Evolutionary conservation across 2,888 invertebrate genomes (phyloP).

Genomic region (Drosophila siamana): DNA sequence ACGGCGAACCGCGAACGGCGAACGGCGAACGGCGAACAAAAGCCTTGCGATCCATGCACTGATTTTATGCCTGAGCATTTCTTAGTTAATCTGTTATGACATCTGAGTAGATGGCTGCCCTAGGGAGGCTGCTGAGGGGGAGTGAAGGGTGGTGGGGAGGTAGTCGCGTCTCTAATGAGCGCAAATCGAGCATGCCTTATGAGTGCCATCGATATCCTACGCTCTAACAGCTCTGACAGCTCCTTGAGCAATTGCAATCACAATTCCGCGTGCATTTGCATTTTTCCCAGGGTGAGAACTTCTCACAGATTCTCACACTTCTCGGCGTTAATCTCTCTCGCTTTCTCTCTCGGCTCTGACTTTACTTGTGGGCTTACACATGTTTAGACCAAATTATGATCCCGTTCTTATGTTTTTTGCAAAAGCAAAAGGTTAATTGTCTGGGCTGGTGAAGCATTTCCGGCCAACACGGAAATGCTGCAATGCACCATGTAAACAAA

Average conservation of each 20-base stretch:
- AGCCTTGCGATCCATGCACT: constrained; percentile 8
- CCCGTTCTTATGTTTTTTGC: constrained; percentile 44
- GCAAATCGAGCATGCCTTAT: constrained; percentile 75
- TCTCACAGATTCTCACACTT: constrained; percentile 70
- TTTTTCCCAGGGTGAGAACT: constrained; percentile 61
- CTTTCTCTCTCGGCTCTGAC: constrained; percentile 25
- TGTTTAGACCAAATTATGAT: constrained; percentile 56
- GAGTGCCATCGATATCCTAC: constrained; percentile 76
- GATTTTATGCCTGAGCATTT: constrained; percentile 49
- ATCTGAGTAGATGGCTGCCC: constrained; percentile 70
- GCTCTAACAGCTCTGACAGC: constrained; percentile 75
- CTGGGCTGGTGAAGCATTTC: constrained; percentile 36
- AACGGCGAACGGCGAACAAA: constrained; percentile 8
- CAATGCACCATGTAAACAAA: constrained; percentile 45
- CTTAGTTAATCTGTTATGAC: constrained; percentile 78
- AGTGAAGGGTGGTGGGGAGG: background rate
- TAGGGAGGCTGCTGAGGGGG: background rate
- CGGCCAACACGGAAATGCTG: constrained; percentile 54
- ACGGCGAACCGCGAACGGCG: too few species aligned
- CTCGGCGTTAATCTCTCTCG: constrained; percentile 2
- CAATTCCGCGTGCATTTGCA: constrained; percentile 25
- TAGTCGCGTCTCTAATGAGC: constrained; percentile 61
- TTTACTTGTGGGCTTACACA: constrained; percentile 71
- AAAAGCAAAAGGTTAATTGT: constrained; percentile 62
- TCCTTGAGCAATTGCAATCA: constrained; percentile 61